Base-by-base conservation (phyloP, 92 coral and sea anemone genomes). In the Umimayanthus kanabou region DNA sequence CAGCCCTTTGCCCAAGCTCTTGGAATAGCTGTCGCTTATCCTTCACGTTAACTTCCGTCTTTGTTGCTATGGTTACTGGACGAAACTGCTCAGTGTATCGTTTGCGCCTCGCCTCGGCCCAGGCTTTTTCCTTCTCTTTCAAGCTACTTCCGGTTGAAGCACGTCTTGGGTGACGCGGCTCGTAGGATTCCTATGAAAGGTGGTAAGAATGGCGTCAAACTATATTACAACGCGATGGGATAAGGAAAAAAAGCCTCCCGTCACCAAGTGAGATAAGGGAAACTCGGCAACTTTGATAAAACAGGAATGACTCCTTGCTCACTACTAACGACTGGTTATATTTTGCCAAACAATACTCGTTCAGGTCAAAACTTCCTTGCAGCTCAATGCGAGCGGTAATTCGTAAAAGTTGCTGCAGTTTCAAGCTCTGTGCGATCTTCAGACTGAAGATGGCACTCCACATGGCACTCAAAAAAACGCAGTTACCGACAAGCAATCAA, bases 21-120 rank as follows among this genome's bases (percentile, higher is more conserved):
- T 91, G 91, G 69, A 91, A 91, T 28, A 85, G 20, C 30, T 90
- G 89, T 33, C 87, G 86, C 64, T 91, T 91, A 77, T 91, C 91
- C 43, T 74, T 80, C 83, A 91, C 83, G 58, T 88, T 91, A 11
- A 72, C 78, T 13, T 91, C 89, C 29, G 89, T 85, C 71, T 90
- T 79, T 88, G 73, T 84, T 74, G 91, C 77, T 39, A 81, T 66
- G 42, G 85, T 71, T 49, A 30, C 78, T n/a, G 78, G 57, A 4
- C 87, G 87, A 50, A 69, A 83, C 87, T 83, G 87, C 29, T 83
- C 87, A 22, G 87, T 83, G 14, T 83, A 83, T 9, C 87, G 78
- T 28, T 53, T 83, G 13, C 87, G 76, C 10, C 55, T 78, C 43
- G 50, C 87, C 67, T 67, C 74, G 20, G 55, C 74, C 87, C 87